A percentile compares a stretch with the other conserved stretches of the same genome.
These are phyloP conservation scores for Empidonax traillii DNA, from an alignment of 2,113 vertebrate genomes.

Conservation along the genomic window DNA sequence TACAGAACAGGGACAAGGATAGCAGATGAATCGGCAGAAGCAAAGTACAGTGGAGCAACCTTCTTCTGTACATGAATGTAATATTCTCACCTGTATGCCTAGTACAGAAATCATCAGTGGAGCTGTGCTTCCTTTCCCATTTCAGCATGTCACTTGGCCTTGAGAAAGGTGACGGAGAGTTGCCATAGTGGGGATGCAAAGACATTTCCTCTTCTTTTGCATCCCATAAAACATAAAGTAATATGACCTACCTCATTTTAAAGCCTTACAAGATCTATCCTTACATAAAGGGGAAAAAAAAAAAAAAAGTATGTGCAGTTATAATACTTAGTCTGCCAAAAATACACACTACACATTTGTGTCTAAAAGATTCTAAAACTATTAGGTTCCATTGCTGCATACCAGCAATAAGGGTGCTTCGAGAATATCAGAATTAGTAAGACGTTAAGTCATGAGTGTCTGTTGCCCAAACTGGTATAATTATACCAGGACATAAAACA, in stretches of 20 bases:
- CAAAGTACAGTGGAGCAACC: background rate
- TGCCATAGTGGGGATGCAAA: background rate
- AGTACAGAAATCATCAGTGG: background rate
- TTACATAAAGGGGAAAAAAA: background rate
- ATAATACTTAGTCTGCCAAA: background rate
- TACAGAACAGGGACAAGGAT: background rate
- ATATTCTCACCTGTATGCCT: background rate
- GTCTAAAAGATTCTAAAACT: background rate
- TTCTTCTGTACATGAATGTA: background rate
- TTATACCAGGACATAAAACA: background rate
- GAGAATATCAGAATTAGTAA: background rate
- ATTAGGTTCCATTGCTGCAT: background rate
- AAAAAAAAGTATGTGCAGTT: background rate
- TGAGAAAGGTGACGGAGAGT: background rate
- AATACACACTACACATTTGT: background rate
- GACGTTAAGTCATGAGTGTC: background rate
- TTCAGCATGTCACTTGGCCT: background rate
- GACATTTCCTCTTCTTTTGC: background rate
- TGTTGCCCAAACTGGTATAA: background rate
- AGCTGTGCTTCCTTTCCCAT: background rate
- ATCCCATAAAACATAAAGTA: background rate
- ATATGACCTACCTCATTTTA: background rate
- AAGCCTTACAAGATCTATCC: background rate
- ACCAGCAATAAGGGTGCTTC: background rate
- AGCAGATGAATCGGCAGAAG: background rate